These are phyloP conservation scores for Lutjanus argentimaculatus DNA, from an alignment of 2,797 vertebrate species.

Conservation along the genomic window DNA sequence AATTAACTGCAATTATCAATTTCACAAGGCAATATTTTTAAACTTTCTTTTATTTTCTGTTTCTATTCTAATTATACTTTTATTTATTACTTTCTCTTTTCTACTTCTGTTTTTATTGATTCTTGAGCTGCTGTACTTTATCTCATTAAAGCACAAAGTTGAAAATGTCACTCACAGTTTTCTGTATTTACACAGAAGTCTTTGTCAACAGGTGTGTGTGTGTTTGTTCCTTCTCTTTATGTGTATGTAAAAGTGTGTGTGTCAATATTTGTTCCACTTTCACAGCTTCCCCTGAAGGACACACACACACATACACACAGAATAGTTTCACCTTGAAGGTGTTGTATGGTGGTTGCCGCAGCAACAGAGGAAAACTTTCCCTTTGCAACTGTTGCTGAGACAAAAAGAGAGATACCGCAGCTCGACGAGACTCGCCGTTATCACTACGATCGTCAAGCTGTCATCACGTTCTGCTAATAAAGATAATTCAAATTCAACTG, in stretches of 20 bases:
- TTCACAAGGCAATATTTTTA: no score
- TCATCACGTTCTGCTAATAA: background rate
- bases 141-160: background rate
- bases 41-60: no score
- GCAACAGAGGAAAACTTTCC: constrained; percentile 53
- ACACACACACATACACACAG: constrained; percentile 4
- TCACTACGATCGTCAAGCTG: background rate
- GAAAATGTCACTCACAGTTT: background rate
- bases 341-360: constrained; percentile 51
- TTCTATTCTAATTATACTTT: no score
- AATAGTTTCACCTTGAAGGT: constrained; percentile 57
- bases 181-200: background rate
- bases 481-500: background rate
- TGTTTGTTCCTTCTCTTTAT: background rate
- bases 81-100: no score
- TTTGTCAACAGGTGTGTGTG: constrained; percentile 3
- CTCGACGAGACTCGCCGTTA: background rate
- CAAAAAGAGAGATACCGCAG: background rate
- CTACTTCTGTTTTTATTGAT: no score
- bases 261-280: constrained; percentile 47
- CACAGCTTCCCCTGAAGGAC: constrained; percentile 29
- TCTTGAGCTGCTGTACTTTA: no score
- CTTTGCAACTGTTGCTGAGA: constrained; percentile 36
- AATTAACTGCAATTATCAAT: no score
- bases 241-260: constrained; percentile 11